Conservation (phyloP, 2,797 vertebrate genomes). For the Florisuga fusca region DNA sequence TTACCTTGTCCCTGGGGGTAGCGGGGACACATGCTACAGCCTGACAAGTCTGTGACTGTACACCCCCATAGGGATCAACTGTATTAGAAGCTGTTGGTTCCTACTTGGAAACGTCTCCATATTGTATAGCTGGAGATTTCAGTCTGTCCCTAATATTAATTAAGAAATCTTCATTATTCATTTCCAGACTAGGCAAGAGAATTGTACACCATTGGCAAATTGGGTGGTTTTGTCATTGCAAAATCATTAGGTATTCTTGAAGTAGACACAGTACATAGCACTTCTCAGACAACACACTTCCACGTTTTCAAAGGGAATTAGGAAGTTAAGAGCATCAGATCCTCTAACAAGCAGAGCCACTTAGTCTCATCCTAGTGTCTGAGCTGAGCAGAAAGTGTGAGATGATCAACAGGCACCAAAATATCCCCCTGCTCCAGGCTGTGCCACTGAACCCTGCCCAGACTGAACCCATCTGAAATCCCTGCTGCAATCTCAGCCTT, state of each 20-base stretch:
- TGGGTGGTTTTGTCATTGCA: slow-evolving; percentile 13
- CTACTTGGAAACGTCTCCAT: background rate
- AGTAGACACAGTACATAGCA: background rate
- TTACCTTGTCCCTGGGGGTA: background rate
- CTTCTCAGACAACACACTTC: background rate
- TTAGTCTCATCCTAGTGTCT: no score
- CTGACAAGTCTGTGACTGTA: background rate
- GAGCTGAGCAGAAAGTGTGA: background rate
- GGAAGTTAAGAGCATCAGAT: background rate
- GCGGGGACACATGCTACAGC: background rate
- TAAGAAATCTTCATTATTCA: background rate
- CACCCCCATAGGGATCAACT: background rate
- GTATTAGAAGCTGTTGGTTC: background rate
- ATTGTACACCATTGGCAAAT: background rate
- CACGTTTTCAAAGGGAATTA: background rate
- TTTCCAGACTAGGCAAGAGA: background rate
- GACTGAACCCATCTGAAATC: background rate
- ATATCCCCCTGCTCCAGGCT: background rate
- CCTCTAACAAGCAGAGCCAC: background rate
- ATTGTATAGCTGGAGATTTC: background rate
- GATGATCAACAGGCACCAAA: background rate
- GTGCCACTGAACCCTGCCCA: background rate
- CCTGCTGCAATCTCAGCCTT: background rate
- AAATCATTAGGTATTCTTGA: background rate
- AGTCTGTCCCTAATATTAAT: background rate